Percentiles rank a stretch among this genome's conserved stretches.
Conservation (phyloP, 2,888 invertebrate genomes). For the Punctoribates punctum region DNA sequence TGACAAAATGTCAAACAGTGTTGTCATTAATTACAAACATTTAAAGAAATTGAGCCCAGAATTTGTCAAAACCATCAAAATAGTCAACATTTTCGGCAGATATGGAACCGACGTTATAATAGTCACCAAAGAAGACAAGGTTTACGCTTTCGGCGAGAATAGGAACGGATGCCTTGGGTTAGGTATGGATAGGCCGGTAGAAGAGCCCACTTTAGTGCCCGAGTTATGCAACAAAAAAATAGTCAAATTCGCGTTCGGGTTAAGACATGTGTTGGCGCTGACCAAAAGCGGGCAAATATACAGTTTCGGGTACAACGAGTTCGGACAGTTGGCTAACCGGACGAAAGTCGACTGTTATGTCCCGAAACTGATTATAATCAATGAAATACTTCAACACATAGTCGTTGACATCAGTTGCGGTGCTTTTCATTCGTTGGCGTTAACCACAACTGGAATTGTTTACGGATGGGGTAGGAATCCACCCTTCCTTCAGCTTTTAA, state of each 20-base stretch:
- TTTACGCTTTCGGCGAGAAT: conserved; percentile 61
- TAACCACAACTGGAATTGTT: conserved; percentile 16
- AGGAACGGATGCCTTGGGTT: conserved; percentile 60
- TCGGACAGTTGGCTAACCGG: conserved; percentile 27
- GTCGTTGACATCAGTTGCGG: conserved; percentile 12
- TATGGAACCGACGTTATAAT: conserved; percentile 62
- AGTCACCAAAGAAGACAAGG: conserved; percentile 60
- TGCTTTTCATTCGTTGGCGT: conserved; percentile 26
- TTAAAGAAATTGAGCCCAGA: conserved; percentile 59
- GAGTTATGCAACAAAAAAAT: conserved; percentile 9
- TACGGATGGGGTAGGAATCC: conserved; percentile 9
- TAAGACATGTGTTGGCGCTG: not conserved
- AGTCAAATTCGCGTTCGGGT: conserved; percentile 9
- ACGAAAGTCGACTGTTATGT: conserved; percentile 22
- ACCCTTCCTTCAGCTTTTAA: not conserved
- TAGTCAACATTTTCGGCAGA: conserved; percentile 60
- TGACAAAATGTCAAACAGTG: conserved; percentile 5
- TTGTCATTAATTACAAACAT: conserved; percentile 60
- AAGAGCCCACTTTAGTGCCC: not conserved
- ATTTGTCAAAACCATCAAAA: conserved; percentile 57
- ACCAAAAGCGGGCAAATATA: conserved; percentile 3
- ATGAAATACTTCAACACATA: not conserved
- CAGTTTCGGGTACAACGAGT: conserved; percentile 22
- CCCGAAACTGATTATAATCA: conserved; percentile 1
- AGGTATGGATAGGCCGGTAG: conserved; percentile 53